Percentiles rank a stretch among this genome's conserved stretches.
Conservation (phyloP, 2,113 vertebrate genomes). For the Scomber scombrus region DNA sequence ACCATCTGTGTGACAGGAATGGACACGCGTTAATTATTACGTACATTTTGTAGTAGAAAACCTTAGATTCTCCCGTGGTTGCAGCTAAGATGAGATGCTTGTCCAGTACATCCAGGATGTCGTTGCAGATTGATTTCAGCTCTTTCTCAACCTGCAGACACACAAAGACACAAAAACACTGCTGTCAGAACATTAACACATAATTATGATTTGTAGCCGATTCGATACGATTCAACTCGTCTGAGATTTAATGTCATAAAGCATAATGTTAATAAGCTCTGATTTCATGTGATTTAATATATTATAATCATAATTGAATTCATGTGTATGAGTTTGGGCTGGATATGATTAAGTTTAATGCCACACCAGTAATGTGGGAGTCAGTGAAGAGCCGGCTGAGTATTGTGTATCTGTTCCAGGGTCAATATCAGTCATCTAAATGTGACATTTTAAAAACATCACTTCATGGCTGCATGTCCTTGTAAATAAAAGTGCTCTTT, state of each 20-base stretch:
- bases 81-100: conserved; percentile 98
- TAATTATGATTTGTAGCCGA: not conserved
- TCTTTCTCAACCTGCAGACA: conserved; percentile 93
- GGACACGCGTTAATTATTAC: not conserved
- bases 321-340: too few species aligned
- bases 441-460: not conserved
- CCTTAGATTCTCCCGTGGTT: conserved; percentile 96
- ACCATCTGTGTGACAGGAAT: too few species aligned
- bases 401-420: not conserved
- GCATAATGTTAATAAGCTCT: too few species aligned
- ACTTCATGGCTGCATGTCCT: not conserved
- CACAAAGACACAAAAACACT: not conserved
- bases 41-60: conserved; percentile 99
- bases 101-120: conserved; percentile 99
- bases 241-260: too few species aligned
- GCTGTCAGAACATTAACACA: not conserved
- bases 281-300: too few species aligned
- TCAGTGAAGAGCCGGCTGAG: too few species aligned
- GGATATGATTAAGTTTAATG: too few species aligned
- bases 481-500: not conserved
- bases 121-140: conserved; percentile 97
- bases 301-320: too few species aligned
- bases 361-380: too few species aligned
- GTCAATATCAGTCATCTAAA: not conserved
- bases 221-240: not conserved